Evolutionary conservation across 2,888 invertebrate genomes (phyloP), one percentile per base, ranked within the genome.

Genomic region (Diaperis boleti): DNA sequence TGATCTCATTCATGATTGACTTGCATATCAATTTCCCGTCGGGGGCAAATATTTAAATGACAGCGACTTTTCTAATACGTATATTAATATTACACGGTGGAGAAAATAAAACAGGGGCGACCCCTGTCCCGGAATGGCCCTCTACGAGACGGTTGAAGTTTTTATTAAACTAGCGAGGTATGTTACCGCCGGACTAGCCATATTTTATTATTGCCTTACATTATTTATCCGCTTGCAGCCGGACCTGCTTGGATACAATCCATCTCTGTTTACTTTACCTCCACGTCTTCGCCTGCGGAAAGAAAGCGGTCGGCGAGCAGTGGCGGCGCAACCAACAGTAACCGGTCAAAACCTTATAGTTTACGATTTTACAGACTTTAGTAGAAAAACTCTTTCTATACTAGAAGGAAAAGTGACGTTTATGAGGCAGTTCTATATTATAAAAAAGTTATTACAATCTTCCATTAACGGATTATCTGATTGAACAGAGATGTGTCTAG

Each of bases 171-270:
- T 59, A 57, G 65, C 62, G 65, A 62, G 62, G 62, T 62, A 65
- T 62, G 65, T 65, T 63, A 65, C 65, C 65, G 62, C 65, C 62
- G 64, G 64, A 64, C 64, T 56, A 55, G 64, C 64, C 60, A 64
- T 64, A 77, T 78, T 78, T 78, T 79, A 79, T 79, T 79, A 79
- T 79, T 77, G 78, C 79, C 76, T 77, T 78, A 78, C 77, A 79
- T 79, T 78, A 79, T 79, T 78, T 77, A 78, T 78, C 75, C 74
- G 70, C 71, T 66, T 66, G 72, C 68, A 66, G 69, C 71, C 70
- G 71, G 72, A 72, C 72, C 69, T 70, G 68, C 68, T 68, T 68
- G 69, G 69, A 72, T 71, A 71, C 69, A 69, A 69, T 66, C 64
- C 66, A 59, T 65, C 52, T 54, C 64, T 15, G 13, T 59, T 59